Conservation (phyloP, 2,797 vertebrate genomes). For the Botia almorhae region DNA sequence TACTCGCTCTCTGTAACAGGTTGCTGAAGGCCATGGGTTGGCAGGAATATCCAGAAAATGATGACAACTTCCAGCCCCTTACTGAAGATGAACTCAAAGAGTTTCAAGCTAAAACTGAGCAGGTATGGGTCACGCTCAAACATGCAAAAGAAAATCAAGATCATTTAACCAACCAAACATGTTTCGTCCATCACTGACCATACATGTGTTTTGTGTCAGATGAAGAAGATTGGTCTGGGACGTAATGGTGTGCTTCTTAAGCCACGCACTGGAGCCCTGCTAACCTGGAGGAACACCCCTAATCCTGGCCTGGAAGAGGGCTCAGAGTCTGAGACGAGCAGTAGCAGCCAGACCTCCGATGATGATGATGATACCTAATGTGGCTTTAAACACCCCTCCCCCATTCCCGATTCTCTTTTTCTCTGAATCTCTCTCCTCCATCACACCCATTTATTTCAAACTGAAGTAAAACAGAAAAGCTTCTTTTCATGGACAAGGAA, state of each 20-base stretch:
- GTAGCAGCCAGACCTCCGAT: slow-evolving; percentile 96
- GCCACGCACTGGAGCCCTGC: slow-evolving; percentile 85
- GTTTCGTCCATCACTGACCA: not conserved
- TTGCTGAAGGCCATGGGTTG: slow-evolving; percentile 99
- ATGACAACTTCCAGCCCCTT: slow-evolving; percentile 96
- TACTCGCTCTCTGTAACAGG: slow-evolving; percentile 68
- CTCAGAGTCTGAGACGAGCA: slow-evolving; percentile 95
- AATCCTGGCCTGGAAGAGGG: slow-evolving; percentile 89
- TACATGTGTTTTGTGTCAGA: slow-evolving; percentile 70
- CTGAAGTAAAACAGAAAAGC: slow-evolving; percentile 50
- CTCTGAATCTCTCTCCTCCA: slow-evolving; percentile 70
- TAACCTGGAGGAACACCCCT: slow-evolving; percentile 94
- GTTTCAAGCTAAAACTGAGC: slow-evolving; percentile 97
- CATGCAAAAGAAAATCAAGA: not conserved
- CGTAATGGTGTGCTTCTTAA: slow-evolving; percentile 91
- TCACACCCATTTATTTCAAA: slow-evolving; percentile 72
- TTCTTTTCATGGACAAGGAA: slow-evolving; percentile 92
- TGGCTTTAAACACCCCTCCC: slow-evolving; percentile 79
- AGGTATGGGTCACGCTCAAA: slow-evolving; percentile 76
- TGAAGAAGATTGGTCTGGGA: slow-evolving; percentile 92
- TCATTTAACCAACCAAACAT: not conserved
- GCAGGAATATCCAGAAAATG: slow-evolving; percentile 98
- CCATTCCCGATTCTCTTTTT: slow-evolving; percentile 66
- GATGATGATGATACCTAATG: slow-evolving; percentile 87
- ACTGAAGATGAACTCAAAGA: slow-evolving; percentile 98